A percentile compares a stretch with the other conserved stretches of the same genome.
Conservation (phyloP, 2,797 vertebrate species). For the Coregonus sp. region DNA sequence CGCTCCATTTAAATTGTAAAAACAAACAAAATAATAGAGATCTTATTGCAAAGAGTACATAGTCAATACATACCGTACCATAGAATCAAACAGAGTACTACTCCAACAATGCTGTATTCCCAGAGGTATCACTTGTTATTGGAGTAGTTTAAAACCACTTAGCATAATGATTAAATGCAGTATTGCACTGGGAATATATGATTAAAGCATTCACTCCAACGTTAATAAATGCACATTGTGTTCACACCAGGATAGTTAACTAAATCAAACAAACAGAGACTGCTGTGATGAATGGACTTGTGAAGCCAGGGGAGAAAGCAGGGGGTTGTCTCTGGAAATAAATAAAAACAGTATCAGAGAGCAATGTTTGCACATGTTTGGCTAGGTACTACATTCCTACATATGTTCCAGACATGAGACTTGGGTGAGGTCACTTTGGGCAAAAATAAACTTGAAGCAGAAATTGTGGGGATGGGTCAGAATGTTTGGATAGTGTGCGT, state of each 20-base stretch:
- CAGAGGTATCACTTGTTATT: conserved; percentile 25
- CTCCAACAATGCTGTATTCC: conserved; percentile 14
- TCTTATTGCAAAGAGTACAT: conserved; percentile 22
- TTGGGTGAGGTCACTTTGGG: background rate
- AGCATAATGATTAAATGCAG: conserved; percentile 20
- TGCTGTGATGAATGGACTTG: background rate
- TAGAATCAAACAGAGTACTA: conserved; percentile 19
- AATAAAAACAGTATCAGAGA: background rate
- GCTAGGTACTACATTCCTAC: background rate
- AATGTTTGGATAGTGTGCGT: background rate
- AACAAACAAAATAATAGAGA: background rate
- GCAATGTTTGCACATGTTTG: background rate
- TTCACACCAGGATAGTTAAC: background rate
- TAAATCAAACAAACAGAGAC: background rate
- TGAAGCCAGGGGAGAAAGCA: background rate
- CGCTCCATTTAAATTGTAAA: conserved; percentile 31
- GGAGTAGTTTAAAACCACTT: conserved; percentile 31
- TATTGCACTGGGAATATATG: conserved; percentile 16
- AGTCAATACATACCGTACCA: background rate
- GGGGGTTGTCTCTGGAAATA: background rate
- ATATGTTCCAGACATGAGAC: background rate
- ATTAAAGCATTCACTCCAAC: conserved; percentile 25
- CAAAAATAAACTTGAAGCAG: background rate
- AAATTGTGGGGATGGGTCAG: background rate
- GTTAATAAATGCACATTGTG: background rate